Evolutionary conservation across 1,140 invertebrate species (phyloP).

Genomic region (Danaus plexippus): DNA sequence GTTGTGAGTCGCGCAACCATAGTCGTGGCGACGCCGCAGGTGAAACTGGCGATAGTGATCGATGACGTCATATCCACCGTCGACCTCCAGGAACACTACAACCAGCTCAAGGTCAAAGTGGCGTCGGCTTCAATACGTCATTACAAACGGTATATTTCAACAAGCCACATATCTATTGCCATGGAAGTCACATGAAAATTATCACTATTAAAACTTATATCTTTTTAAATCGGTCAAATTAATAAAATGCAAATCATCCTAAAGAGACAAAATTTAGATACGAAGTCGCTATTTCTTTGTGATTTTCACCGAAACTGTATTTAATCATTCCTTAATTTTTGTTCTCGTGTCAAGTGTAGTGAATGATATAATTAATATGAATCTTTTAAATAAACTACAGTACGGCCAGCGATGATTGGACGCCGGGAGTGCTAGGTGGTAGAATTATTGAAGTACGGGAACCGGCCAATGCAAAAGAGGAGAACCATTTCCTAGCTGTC

Average conservation of each 20-base stretch:
- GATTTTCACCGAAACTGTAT: too few species aligned
- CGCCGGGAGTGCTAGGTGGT: conserved; percentile 34
- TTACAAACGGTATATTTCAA: conserved; percentile 31
- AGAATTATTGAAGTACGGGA: conserved; percentile 45
- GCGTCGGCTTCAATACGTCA: conserved; percentile 39
- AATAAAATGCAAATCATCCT: too few species aligned
- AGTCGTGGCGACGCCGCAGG: conserved; percentile 23
- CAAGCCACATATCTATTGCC: not conserved
- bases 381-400: conserved; percentile 8
- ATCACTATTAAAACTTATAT: too few species aligned
- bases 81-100: conserved; percentile 47
- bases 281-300: too few species aligned
- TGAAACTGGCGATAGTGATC: conserved; percentile 36
- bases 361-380: too few species aligned
- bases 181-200: too few species aligned
- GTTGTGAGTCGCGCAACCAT: conserved; percentile 41
- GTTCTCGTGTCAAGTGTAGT: too few species aligned
- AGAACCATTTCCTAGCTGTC: conserved; percentile 38
- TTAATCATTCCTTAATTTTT: too few species aligned
- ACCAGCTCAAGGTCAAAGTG: conserved; percentile 51
- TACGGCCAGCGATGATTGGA: conserved; percentile 30
- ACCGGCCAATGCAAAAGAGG: conserved; percentile 33
- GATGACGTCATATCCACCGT: conserved; percentile 48
- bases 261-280: too few species aligned
- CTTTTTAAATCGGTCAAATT: too few species aligned